A percentile compares a stretch with the other conserved stretches of the same genome.
Conservation (phyloP, 2,888 invertebrate species). For the Drosophila koepferae region DNA sequence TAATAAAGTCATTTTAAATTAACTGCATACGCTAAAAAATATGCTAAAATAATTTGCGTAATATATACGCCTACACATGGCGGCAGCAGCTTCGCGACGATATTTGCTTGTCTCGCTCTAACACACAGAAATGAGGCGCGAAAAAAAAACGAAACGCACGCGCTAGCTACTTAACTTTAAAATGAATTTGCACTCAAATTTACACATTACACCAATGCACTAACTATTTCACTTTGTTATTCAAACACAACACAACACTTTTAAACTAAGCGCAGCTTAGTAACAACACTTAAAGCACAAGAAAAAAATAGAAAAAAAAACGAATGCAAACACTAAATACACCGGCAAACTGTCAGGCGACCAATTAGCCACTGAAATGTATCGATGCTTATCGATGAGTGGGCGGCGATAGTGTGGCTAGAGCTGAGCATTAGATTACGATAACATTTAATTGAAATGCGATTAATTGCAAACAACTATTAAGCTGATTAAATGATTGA, state of each 20-base stretch:
- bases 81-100: neutral
- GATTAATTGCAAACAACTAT: constrained; percentile 7
- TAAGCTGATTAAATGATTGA: constrained; percentile 1
- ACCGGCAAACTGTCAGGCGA: neutral
- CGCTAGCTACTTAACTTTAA: neutral
- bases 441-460: constrained; percentile 3
- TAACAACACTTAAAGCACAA: neutral
- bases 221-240: constrained; percentile 1
- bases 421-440: constrained; percentile 1
- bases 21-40: neutral
- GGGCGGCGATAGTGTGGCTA: constrained; percentile 2
- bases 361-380: constrained; percentile 13
- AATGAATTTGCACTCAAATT: neutral
- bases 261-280: neutral
- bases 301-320: neutral
- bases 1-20: neutral
- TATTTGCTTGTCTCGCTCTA: constrained; percentile 5
- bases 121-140: neutral
- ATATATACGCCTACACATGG: neutral
- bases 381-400: constrained; percentile 26
- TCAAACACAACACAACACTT: constrained; percentile 1
- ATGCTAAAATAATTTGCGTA: neutral
- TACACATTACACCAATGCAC: neutral
- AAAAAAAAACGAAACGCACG: neutral
- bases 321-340: neutral